Conservation (phyloP, 2,888 invertebrate species). For the Drosophila hawaiiensis region DNA sequence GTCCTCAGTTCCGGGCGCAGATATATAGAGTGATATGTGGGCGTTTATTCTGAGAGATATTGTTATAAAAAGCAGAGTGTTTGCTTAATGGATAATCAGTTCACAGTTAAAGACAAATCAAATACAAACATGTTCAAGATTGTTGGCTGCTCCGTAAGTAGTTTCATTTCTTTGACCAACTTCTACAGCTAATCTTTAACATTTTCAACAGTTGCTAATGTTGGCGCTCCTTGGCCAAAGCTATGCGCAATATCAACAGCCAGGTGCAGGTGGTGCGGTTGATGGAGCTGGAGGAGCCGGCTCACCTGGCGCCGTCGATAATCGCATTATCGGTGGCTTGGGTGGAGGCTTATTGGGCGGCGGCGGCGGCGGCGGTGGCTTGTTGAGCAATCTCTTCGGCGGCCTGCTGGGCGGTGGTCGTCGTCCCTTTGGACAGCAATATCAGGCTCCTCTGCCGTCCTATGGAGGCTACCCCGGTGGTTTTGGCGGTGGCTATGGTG, state of each 20-base stretch:
- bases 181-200: neutral
- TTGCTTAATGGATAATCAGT: constrained; percentile 49
- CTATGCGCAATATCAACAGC: constrained; percentile 66
- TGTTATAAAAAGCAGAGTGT: constrained; percentile 70
- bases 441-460: constrained; percentile 10
- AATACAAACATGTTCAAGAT: constrained; percentile 52
- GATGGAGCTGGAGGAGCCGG: constrained; percentile 7
- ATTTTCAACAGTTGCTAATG: constrained; percentile 40
- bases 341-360: constrained; percentile 48
- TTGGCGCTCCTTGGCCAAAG: constrained; percentile 52
- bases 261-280: constrained; percentile 17
- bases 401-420: constrained; percentile 54
- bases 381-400: constrained; percentile 52
- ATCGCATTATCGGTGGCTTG: constrained; percentile 60
- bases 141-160: constrained; percentile 62
- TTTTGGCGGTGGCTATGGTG: constrained; percentile 52
- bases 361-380: constrained; percentile 53
- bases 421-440: constrained; percentile 42
- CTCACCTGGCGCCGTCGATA: constrained; percentile 47
- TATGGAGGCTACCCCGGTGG: constrained; percentile 51
- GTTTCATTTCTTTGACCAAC: neutral
- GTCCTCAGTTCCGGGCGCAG: constrained; percentile 52
- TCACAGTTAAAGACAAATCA: constrained; percentile 39
- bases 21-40: constrained; percentile 42
- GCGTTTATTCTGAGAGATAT: constrained; percentile 50